phyloP scores from a whole-genome alignment of 2,797 vertebrate genomes.

The Eupleurogrammus muticus region DNA sequence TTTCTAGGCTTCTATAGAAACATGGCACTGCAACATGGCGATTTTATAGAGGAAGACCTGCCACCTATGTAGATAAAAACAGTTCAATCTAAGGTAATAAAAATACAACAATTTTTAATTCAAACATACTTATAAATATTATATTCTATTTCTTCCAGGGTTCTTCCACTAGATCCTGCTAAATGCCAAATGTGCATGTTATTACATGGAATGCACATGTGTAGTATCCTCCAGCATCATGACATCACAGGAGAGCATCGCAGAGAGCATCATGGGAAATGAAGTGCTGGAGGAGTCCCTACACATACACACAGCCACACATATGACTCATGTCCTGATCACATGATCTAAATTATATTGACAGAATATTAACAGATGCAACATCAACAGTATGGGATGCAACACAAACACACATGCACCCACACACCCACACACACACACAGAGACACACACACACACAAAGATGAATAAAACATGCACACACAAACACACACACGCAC shows the following conservation, averaged over 20 bases:
- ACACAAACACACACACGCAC: constrained; percentile 50
- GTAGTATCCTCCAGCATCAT: constrained; percentile 8
- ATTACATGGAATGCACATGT: not conserved
- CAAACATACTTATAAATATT: too few species aligned
- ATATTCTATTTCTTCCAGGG: too few species aligned
- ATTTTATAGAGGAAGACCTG: too few species aligned
- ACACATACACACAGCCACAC: not conserved
- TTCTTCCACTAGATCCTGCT: too few species aligned
- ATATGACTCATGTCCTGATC: not conserved
- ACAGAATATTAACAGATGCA: not conserved
- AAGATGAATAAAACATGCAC: constrained; percentile 14
- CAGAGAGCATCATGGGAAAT: constrained; percentile 56
- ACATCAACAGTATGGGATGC: not conserved
- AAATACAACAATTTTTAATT: too few species aligned
- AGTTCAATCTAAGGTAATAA: too few species aligned
- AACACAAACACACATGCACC: constrained; percentile 8
- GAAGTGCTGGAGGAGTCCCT: constrained; percentile 33
- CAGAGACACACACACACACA: constrained; percentile 36
- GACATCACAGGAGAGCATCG: constrained; percentile 53
- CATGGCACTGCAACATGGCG: too few species aligned
- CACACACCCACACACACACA: constrained; percentile 30
- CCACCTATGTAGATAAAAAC: too few species aligned
- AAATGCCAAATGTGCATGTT: not conserved
- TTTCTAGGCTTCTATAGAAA: too few species aligned
- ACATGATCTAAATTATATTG: not conserved